A percentile compares a stretch with the other conserved stretches of the same genome.
phyloP scores from a whole-genome alignment of 2,113 vertebrate species.

The Herpetotheres cachinnans region DNA sequence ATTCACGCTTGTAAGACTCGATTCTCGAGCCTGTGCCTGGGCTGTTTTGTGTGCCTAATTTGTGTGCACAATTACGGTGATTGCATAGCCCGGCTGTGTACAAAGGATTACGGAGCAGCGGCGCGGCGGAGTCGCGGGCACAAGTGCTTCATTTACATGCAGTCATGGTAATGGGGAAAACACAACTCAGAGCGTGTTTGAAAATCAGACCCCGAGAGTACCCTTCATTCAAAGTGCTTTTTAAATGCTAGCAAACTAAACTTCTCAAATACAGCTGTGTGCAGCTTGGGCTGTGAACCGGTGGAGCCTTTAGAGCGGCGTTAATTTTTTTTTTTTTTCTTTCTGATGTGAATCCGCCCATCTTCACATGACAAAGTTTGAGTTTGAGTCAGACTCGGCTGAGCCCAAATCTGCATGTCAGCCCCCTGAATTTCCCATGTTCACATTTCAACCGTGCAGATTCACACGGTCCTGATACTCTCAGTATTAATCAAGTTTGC shows the following conservation, averaged over 20 bases:
- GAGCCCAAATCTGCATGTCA: neutral
- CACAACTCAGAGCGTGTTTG: neutral
- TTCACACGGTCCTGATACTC: neutral
- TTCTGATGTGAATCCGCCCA: neutral
- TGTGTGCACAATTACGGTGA: neutral
- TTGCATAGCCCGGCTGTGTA: neutral
- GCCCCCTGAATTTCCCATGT: neutral
- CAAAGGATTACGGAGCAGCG: neutral
- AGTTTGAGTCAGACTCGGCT: neutral
- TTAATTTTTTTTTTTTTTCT: too few relatives aligned
- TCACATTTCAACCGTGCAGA: rapidly evolving
- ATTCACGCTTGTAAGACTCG: neutral
- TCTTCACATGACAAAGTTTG: neutral
- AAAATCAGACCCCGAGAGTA: neutral
- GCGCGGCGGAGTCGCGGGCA: neutral
- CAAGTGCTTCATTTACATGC: neutral
- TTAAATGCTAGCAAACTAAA: neutral
- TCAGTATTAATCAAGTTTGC: neutral
- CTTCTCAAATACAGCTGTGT: neutral
- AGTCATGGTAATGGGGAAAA: neutral
- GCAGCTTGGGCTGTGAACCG: neutral
- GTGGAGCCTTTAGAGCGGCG: neutral
- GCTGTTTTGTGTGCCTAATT: neutral
- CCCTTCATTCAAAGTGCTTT: neutral
- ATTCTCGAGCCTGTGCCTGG: neutral